These are phyloP conservation scores for Platichthys flesus DNA, from an alignment of 2,113 vertebrate species.

Conservation along the genomic window DNA sequence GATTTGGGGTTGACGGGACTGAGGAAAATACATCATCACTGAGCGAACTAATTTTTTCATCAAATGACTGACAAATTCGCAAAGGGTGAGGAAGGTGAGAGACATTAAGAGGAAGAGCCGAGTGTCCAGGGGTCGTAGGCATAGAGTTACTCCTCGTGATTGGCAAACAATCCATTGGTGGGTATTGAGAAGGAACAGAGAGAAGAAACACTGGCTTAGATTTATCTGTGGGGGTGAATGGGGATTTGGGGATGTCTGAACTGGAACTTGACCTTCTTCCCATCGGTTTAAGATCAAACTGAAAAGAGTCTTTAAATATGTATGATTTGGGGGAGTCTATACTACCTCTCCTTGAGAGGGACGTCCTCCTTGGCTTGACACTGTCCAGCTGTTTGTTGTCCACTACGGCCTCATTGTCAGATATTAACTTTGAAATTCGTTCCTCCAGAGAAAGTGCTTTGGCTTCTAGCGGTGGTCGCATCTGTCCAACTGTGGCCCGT, in stretches of 20 bases:
- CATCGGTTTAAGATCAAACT: conserved; percentile 97
- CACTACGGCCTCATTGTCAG: conserved; percentile 96
- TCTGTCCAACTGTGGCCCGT: conserved; percentile 81
- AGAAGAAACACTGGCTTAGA: conserved; percentile 96
- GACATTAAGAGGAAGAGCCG: conserved; percentile 88
- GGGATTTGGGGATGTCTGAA: conserved; percentile 98
- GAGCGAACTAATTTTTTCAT: conserved; percentile 92
- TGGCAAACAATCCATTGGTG: conserved; percentile 93
- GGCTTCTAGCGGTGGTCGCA: conserved; percentile 92
- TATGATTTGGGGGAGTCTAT: conserved; percentile 99
- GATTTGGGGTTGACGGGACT: conserved; percentile 87
- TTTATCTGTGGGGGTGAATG: conserved; percentile 97
- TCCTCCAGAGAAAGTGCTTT: conserved; percentile 95
- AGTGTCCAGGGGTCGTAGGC: conserved; percentile 93
- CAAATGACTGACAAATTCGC: conserved; percentile 95
- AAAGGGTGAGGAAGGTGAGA: conserved; percentile 88
- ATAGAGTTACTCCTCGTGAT: conserved; percentile 99
- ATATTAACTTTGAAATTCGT: conserved; percentile 96
- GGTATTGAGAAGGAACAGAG: conserved; percentile 90
- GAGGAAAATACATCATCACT: conserved; percentile 95
- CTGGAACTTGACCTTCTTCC: conserved; percentile 96
- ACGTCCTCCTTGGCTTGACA: conserved; percentile 97
- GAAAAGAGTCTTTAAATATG: conserved; percentile 99
- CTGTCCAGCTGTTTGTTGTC: conserved; percentile 98
- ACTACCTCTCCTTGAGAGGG: conserved; percentile 95